Conservation (phyloP, 2,797 vertebrate species). For the Decapterus maruadsi region DNA sequence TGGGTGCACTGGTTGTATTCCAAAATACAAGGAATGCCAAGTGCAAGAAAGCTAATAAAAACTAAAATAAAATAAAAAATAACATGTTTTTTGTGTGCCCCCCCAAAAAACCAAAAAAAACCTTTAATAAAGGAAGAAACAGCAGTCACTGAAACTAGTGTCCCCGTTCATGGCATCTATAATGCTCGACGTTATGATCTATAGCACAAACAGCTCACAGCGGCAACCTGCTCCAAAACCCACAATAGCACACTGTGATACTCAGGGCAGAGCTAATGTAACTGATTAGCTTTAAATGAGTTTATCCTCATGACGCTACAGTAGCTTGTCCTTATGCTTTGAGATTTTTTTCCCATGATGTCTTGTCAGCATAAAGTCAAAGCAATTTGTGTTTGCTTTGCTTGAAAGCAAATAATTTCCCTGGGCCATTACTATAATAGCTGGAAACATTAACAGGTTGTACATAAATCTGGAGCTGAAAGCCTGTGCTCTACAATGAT, state of each 20-base stretch:
- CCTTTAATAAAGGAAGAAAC: too few species aligned
- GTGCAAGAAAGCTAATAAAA: too few species aligned
- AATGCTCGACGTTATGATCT: conserved; percentile 10
- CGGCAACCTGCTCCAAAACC: conserved; percentile 3
- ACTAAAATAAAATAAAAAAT: too few species aligned
- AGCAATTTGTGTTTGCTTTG: conserved; percentile 74
- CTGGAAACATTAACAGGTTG: conserved; percentile 57
- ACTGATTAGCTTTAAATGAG: conserved; percentile 71
- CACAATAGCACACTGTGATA: conserved; percentile 16
- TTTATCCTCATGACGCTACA: conserved; percentile 65
- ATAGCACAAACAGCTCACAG: conserved; percentile 11
- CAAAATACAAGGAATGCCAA: too few species aligned
- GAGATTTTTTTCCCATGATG: conserved; percentile 59
- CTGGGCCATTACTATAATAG: conserved; percentile 51
- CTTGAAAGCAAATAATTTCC: conserved; percentile 71
- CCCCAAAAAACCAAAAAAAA: too few species aligned
- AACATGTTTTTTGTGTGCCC: too few species aligned
- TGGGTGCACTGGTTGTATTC: too few species aligned
- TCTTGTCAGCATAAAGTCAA: conserved; percentile 70
- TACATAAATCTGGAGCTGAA: conserved; percentile 28
- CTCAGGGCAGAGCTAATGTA: conserved; percentile 50
- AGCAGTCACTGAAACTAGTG: too few species aligned
- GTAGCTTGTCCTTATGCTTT: conserved; percentile 59
- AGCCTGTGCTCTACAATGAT: conserved; percentile 5
- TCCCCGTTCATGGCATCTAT: not conserved